Base-by-base conservation (phyloP, 2,888 invertebrate genomes). In the Eutolmus rufibarbis region DNA sequence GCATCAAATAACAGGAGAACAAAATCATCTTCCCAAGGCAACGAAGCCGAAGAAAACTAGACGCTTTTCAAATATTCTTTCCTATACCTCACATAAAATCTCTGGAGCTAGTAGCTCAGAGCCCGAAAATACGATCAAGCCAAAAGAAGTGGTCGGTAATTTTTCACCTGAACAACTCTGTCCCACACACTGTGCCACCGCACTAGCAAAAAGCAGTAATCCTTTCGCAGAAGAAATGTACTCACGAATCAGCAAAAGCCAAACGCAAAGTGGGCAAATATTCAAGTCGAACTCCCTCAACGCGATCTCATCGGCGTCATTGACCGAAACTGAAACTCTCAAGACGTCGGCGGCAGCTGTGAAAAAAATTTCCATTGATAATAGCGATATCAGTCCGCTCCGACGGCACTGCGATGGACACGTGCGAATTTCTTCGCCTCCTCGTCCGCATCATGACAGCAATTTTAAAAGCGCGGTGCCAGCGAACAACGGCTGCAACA, bases 221-320 rank as follows among this genome's bases (percentile, higher is more conserved):
- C 66, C 23, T 19, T 66, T 37, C 5, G 7, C 57, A 12, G 93
- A 93, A 87, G 92, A 93, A 86, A 89, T 92, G 0, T 93, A 93
- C 86, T 91, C 93, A n/a, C 91, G 92, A 40, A 92, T 93, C 74
- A 90, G 89, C 66, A 89, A 90, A 76, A 88, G 89, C 82, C 88
- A 88, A 19, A 88, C 88, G 37, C 66, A 37, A 34, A 34, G 34
- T 76, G 78, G 78, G 23, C 89, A 90, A 56, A 91, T 92, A 87
- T 91, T 91, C 56, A 92, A 92, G 89, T 92, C 92, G 1, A 92
- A 90, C 88, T 93, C 93, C 1, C 87, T 92, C 37, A 93, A 92
- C 89, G 91, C 92, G 88, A 91, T 92, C 43, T 91, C 92, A 2
- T 88, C 86, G n/a, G 82, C 78, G 8, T 14, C 86, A 34, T 57